Conservation (phyloP, 2,113 vertebrate species). For the Cyprinodon variegatus region DNA sequence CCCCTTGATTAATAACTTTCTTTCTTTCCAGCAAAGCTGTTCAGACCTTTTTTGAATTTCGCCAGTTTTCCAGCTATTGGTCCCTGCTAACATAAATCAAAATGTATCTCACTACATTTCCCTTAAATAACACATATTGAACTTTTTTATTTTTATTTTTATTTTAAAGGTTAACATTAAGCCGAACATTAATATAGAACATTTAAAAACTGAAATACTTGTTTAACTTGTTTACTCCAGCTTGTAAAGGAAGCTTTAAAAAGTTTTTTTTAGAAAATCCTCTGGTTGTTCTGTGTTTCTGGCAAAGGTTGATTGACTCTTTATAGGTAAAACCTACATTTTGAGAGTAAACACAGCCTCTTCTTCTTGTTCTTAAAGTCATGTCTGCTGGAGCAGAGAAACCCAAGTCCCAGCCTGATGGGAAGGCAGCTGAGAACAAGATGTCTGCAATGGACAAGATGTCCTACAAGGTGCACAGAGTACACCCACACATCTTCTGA, state of each 20-base stretch:
- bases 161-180: no score
- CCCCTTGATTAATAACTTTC: no score
- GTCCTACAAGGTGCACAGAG: constrained; percentile 68
- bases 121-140: no score
- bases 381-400: constrained; percentile 80
- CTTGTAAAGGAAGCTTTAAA: background rate
- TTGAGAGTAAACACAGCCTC: background rate
- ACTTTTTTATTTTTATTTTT: no score
- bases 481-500: background rate
- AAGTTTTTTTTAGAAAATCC: background rate
- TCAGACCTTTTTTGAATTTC: no score
- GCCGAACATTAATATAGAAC: background rate
- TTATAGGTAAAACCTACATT: background rate
- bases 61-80: background rate
- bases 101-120: no score
- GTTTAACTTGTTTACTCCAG: background rate
- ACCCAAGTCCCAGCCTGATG: constrained; percentile 75
- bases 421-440: constrained; percentile 72
- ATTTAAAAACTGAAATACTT: background rate
- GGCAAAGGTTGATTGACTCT: background rate
- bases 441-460: constrained; percentile 68
- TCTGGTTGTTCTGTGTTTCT: background rate
- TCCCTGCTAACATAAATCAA: background rate
- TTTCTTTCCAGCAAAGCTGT: no score
- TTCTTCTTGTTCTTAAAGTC: constrained; percentile 40